phyloP scores from a whole-genome alignment of 2,113 vertebrate genomes.

The Takifugu bimaculatus region DNA sequence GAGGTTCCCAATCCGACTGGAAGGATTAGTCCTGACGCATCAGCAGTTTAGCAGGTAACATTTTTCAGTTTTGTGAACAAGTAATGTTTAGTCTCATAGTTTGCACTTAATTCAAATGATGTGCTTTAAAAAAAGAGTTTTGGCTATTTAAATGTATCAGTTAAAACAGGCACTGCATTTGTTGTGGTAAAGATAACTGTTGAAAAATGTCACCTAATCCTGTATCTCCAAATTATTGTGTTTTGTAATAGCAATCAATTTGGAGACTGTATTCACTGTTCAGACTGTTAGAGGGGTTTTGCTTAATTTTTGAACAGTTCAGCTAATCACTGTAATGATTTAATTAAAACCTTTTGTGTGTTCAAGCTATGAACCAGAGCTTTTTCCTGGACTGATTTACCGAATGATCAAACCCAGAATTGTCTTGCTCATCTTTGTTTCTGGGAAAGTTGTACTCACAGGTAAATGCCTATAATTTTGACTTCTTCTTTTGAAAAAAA shows the following conservation, averaged over 20 bases:
- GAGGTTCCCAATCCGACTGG: slow-evolving; percentile 95
- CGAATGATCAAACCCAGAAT: slow-evolving; percentile 99
- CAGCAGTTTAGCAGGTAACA: slow-evolving; percentile 96
- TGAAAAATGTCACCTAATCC: background rate
- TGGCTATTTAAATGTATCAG: too few relatives aligned
- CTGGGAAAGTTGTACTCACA: slow-evolving; percentile 98
- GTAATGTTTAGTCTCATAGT: too few relatives aligned
- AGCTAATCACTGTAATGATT: background rate
- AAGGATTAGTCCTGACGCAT: slow-evolving; percentile 94
- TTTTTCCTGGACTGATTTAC: slow-evolving; percentile 98
- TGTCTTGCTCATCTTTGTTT: slow-evolving; percentile 97
- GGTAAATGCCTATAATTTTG: slow-evolving; percentile 70
- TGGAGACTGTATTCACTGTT: background rate
- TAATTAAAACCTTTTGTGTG: slow-evolving; percentile 9
- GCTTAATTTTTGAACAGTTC: background rate
- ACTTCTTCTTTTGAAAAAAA: too few relatives aligned
- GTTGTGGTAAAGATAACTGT: too few relatives aligned
- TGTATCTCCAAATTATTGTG: background rate
- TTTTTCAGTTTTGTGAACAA: background rate
- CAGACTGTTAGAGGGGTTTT: background rate
- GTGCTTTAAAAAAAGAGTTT: too few relatives aligned
- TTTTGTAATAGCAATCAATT: too few relatives aligned
- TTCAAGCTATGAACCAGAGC: slow-evolving; percentile 91
- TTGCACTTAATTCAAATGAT: too few relatives aligned
- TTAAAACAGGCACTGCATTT: background rate